A percentile compares a stretch with the other conserved stretches of the same genome.
Conservation (phyloP, 1,140 invertebrate genomes). For the Sogatella furcifera region DNA sequence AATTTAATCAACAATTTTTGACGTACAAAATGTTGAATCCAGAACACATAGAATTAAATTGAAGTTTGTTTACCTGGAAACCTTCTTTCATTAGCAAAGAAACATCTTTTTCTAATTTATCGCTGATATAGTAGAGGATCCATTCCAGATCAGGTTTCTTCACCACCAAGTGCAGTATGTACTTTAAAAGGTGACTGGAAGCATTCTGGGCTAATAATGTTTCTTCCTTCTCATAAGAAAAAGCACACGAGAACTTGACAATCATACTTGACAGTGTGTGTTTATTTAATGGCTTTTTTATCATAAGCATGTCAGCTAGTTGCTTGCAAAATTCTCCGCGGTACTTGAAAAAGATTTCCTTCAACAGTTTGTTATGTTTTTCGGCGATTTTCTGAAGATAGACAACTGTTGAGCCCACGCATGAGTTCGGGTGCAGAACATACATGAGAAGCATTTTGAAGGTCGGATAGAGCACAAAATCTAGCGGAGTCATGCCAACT, state of each 20-base stretch:
- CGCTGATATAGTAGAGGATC: slow-evolving; percentile 10
- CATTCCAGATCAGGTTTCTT: not conserved
- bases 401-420: slow-evolving; percentile 9
- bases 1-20: too few relatives aligned
- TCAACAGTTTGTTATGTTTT: slow-evolving; percentile 18
- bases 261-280: slow-evolving; percentile 8
- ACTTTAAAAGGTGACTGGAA: slow-evolving; percentile 7
- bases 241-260: not conserved
- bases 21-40: not conserved
- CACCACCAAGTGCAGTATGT: slow-evolving; percentile 6
- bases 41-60: not conserved
- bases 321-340: slow-evolving; percentile 21
- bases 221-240: slow-evolving; percentile 4
- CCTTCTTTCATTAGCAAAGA: slow-evolving; percentile 10
- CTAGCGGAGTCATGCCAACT: slow-evolving; percentile 14
- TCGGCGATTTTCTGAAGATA: slow-evolving; percentile 21
- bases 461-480: slow-evolving; percentile 15
- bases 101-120: slow-evolving; percentile 6
- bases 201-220: not conserved
- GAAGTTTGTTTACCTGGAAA: slow-evolving; percentile 11
- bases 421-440: slow-evolving; percentile 17
- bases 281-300: slow-evolving; percentile 7
- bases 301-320: not conserved
- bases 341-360: slow-evolving; percentile 20
- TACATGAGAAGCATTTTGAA: slow-evolving; percentile 18